Conservation (phyloP, 2,888 invertebrate genomes). For the Lumbricus terrestris region DNA sequence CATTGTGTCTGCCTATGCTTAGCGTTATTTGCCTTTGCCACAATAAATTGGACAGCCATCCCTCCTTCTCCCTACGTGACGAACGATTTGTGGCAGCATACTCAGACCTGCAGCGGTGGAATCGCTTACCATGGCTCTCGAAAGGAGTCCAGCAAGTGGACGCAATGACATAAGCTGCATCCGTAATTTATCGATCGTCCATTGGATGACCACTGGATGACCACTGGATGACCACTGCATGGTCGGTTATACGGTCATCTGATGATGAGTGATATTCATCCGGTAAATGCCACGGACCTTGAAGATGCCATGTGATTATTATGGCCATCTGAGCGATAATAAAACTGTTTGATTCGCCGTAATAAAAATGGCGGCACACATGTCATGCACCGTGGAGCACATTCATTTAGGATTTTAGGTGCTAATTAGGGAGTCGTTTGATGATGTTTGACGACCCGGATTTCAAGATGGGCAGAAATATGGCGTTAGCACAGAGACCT, state of each 20-base stretch:
- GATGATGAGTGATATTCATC: not conserved
- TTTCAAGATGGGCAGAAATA: too few species aligned
- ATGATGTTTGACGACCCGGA: not conserved
- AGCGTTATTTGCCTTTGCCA: not conserved
- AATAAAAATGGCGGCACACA: too few species aligned
- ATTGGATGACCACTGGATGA: too few species aligned
- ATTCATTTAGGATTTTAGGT: too few species aligned
- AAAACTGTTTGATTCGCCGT: not conserved
- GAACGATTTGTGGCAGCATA: not conserved
- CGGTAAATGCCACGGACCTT: not conserved
- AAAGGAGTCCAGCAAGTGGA: not conserved
- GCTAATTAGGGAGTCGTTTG: not conserved
- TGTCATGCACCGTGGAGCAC: not conserved
- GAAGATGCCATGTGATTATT: not conserved
- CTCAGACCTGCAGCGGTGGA: too few species aligned
- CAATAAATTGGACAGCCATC: not conserved
- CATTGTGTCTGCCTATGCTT: not conserved
- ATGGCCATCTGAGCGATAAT: not conserved
- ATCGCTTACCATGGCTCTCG: conserved; percentile 3
- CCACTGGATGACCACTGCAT: too few species aligned
- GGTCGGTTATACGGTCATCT: too few species aligned
- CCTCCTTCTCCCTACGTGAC: too few species aligned
- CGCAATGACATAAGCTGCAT: not conserved
- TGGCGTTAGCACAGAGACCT: too few species aligned
- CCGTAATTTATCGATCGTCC: not conserved